Conservation (phyloP, 2,888 invertebrate genomes). For the Eugnorisma glareosa region DNA sequence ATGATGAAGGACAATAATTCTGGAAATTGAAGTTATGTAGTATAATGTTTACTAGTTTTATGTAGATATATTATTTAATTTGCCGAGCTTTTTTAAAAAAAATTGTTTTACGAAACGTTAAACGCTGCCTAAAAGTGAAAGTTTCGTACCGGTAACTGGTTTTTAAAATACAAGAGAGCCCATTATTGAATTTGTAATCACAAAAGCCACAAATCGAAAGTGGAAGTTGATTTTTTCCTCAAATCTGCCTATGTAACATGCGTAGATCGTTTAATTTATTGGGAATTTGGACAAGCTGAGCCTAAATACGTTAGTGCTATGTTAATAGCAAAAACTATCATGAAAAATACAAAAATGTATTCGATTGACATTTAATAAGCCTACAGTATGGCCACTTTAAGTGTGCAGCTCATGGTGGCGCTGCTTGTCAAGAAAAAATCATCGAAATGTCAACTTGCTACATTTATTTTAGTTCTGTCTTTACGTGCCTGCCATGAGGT, state of each 20-base stretch:
- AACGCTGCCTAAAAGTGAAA: background rate
- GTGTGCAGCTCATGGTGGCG: background rate
- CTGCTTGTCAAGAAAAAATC: background rate
- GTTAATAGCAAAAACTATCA: background rate
- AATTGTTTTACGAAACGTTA: background rate
- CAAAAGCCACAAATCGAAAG: background rate
- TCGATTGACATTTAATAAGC: background rate
- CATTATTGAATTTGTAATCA: background rate
- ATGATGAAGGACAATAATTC: too few species aligned
- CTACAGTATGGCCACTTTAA: background rate
- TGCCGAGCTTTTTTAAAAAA: background rate
- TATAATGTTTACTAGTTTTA: background rate
- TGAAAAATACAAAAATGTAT: background rate
- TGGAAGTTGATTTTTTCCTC: background rate
- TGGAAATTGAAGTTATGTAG: too few species aligned
- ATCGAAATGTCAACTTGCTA: background rate
- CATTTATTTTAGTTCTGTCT: background rate
- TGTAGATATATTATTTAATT: background rate
- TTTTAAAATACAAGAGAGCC: conserved; percentile 2
- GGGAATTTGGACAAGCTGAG: background rate
- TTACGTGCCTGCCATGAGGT: background rate
- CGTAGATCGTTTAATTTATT: background rate
- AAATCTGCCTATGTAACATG: background rate
- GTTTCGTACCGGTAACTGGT: background rate
- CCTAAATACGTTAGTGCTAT: background rate